Base-by-base conservation (phyloP, 2,797 vertebrate species). In the Peromyscus nudipes region DNA sequence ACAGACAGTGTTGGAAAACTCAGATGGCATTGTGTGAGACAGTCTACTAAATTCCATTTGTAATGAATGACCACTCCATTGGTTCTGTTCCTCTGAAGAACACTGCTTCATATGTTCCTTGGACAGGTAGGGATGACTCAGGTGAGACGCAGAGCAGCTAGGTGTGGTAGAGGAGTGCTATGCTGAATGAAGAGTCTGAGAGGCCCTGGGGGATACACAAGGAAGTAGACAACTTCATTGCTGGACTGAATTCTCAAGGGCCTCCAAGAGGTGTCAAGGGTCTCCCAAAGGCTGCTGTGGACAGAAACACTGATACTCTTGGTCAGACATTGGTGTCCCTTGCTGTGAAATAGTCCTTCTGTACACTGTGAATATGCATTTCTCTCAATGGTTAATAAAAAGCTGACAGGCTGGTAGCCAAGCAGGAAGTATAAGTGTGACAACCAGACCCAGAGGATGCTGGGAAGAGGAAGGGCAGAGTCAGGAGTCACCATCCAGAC, bases 271-370 rank as follows among this genome's bases (percentile, higher is more conserved):
- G 3, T 13, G 19, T 4, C 2, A 46, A 40, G 62, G 37, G 5
- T 13, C 23, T 34, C 8, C 2, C 3, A 31, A 46, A 65, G 1
- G 0, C 17, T 16, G 23, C 12, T 1, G 0, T 0, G n/a, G 86
- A 25, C 17, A 27, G 10, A 62, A 34, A 34, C 0, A 3, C 2
- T 34, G 31, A 6, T 23, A 19, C 7, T 4, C 1, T 46, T 37
- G 16, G 23, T 71, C 31, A 1, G 31, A 27, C 4, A 9, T 7
- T 2, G 3, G 7, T 1, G 65, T 14, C 7, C 4, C 86, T 12
- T 65, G 9, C 9, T 29, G 23, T 62, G 21, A 60, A 57, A 57
- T 57, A 57, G 17, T 57, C 4, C 17, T 57, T 57, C 55, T 57
- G 55, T 57, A 57, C 17, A 57, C 4, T 57, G 55, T 57, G 55